Percentiles rank a stretch among this genome's conserved stretches.
phyloP scores from a whole-genome alignment of 2,113 vertebrate species.

The Indri indri region DNA sequence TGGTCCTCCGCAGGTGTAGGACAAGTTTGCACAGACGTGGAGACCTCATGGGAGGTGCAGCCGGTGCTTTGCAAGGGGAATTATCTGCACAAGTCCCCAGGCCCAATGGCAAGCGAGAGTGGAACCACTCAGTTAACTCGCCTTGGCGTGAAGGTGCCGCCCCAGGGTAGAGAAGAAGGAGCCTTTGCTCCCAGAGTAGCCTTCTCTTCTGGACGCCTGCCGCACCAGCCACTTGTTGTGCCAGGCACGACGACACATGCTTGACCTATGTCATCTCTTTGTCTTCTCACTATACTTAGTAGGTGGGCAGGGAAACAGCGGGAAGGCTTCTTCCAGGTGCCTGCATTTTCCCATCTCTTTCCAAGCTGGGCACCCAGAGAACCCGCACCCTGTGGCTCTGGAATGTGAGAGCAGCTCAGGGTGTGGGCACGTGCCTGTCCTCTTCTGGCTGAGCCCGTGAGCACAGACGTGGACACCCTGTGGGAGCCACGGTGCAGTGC shows the following conservation, averaged over 20 bases:
- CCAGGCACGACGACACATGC: not conserved
- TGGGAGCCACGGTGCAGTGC: fast-evolving
- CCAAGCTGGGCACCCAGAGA: not conserved
- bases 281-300: not conserved
- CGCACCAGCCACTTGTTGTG: not conserved
- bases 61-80: not conserved
- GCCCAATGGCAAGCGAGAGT: not conserved
- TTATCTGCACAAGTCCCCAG: not conserved
- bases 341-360: not conserved
- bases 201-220: not conserved
- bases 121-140: fast-evolving
- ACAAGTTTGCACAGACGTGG: not conserved
- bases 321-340: not conserved
- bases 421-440: fast-evolving
- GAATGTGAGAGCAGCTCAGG: not conserved
- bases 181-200: not conserved
- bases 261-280: not conserved
- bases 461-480: not conserved
- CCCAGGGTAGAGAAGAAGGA: not conserved
- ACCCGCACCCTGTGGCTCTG: not conserved
- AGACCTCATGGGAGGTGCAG: not conserved
- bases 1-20: not conserved
- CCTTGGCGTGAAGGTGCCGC: not conserved
- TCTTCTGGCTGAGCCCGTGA: not conserved
- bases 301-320: not conserved